Percentiles rank a stretch among this genome's conserved stretches.
Conservation (phyloP, 2,113 vertebrate genomes). For the Paratilapia polleni region DNA sequence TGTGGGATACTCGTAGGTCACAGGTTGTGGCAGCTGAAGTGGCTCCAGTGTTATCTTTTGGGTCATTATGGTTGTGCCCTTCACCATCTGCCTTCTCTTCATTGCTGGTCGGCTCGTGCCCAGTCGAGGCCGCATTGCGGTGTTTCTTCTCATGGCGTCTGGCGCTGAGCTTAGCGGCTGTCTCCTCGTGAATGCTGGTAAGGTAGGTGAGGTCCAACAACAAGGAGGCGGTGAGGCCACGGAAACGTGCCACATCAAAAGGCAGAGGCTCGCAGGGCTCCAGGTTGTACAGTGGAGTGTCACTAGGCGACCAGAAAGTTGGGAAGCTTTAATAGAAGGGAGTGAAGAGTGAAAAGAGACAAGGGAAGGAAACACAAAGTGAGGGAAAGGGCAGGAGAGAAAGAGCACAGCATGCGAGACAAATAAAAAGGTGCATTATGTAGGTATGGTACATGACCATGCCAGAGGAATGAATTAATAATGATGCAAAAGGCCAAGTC, state of each 20-base stretch:
- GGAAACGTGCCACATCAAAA: conserved; percentile 94
- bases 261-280: conserved; percentile 96
- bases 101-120: conserved; percentile 75
- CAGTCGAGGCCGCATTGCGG: conserved; percentile 51
- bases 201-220: conserved; percentile 96
- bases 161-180: conserved; percentile 81
- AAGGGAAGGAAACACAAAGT: conserved; percentile 79
- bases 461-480: background rate
- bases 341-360: conserved; percentile 85
- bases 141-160: conserved; percentile 93
- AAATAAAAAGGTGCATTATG: conserved; percentile 11
- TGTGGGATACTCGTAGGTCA: conserved; percentile 83
- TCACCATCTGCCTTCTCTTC: conserved; percentile 77
- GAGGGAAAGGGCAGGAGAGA: conserved; percentile 68
- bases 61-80: conserved; percentile 31
- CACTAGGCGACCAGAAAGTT: conserved; percentile 99
- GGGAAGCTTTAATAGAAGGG: conserved; percentile 98
- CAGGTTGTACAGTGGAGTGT: conserved; percentile 98
- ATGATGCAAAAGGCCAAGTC: background rate
- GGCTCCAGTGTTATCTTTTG: conserved; percentile 39
- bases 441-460: background rate
- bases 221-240: conserved; percentile 92
- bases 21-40: background rate
- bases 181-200: conserved; percentile 94
- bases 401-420: conserved; percentile 58